Evolutionary conservation across 2,113 vertebrate species (phyloP).

Genomic region (Rhabdornis inornatus): DNA sequence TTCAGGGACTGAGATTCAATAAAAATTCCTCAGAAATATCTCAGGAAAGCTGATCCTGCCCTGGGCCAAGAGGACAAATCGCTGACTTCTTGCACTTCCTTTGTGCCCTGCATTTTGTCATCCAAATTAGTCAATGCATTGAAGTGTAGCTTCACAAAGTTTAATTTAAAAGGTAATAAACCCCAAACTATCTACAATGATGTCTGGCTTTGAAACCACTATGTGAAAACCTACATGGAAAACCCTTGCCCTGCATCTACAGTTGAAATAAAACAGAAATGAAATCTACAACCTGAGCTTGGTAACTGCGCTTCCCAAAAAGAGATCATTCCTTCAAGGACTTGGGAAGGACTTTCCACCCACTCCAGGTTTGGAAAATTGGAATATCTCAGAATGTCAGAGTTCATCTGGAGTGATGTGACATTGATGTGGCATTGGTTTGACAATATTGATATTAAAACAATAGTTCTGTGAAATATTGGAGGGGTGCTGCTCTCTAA

Average conservation of each 20-base stretch:
- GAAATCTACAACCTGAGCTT: not conserved
- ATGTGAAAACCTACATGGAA: not conserved
- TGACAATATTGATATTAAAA: not conserved
- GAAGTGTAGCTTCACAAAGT: not conserved
- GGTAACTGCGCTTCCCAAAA: not conserved
- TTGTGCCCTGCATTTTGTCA: not conserved
- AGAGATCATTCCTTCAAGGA: not conserved
- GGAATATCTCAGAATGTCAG: not conserved
- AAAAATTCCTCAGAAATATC: not conserved
- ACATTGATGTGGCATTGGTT: not conserved
- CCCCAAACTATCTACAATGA: accelerated
- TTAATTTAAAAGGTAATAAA: not conserved
- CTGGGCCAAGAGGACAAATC: not conserved
- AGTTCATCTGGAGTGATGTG: not conserved
- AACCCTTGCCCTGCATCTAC: not conserved
- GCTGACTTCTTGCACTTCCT: not conserved
- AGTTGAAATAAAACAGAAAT: not conserved
- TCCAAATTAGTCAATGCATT: not conserved
- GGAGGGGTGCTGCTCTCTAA: not conserved
- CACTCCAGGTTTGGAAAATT: not conserved
- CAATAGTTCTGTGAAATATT: not conserved
- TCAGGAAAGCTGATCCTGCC: not conserved
- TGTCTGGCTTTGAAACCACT: not conserved
- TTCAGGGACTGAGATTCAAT: not conserved
- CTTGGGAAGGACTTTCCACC: not conserved